Evolutionary conservation across 2,113 vertebrate species (phyloP), one percentile per base, ranked within the genome.

Genomic region (Scophthalmus maximus): DNA sequence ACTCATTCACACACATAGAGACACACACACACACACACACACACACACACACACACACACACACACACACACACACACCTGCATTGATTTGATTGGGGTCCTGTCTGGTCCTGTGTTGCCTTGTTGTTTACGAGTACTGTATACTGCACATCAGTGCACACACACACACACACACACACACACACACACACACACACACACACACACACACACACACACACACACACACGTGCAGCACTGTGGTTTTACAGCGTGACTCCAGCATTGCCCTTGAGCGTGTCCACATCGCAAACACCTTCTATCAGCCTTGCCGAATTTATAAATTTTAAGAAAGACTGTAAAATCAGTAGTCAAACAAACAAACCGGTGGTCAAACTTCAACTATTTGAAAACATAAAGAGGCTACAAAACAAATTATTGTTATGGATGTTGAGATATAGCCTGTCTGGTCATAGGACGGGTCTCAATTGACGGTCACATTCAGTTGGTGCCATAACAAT

Each of bases 71-170:
- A 34, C 78, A 60, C 67, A 47, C 66, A 53, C 85, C 76, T 36
- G 67, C 80, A 82, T 36, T 80, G 80, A 87, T 87, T 73, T 68
- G 70, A 78, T 82, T 68, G 81, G 74, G 38, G 55, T 85, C 50
- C 82, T 30, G 82, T 88, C 82, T 32, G 64, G 27, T 73, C 72
- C 44, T 52, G 10, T 57, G 78, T 75, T 82, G 42, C 40, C 58
- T 52, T 34, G 77, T 78, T 85, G 78, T 90, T 89, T 89, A 87
- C 58, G 77, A 85, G 76, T 44, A 25, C 1, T 44, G 51, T 38
- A 50, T 47, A 42, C 64, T 40, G 36, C 34, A 50, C 49, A 34
- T 20, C 63, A 26, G 26, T 8, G 10, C 36, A 6, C 14, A 36
- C 32, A 30, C 50, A 56, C 69, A 32, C 34, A 9, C 42, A 46